Base-by-base conservation (phyloP, 2,888 invertebrate species). In the Acronicta psi region DNA sequence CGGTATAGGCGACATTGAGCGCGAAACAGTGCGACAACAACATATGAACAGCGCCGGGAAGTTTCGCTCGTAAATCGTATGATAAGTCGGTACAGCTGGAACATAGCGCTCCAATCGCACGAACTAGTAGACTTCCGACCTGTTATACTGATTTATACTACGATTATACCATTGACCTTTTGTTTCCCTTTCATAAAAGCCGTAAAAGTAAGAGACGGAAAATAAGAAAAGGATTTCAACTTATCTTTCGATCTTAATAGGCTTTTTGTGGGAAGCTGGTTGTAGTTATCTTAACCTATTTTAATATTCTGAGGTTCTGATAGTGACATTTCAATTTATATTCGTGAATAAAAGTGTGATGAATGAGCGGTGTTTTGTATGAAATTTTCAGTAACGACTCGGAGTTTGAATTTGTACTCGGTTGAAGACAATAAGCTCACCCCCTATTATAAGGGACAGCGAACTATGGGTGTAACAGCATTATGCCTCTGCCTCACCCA, bases 41-140 rank as follows among this genome's bases (percentile, higher is more conserved):
- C n/a, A 80, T 73, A 79, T 79, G 84, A 76, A 56, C 68, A 54
- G 67, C 59, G 63, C 57, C 62, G 75, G 79, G 76, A 80, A 84
- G 80, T 83, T 75, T 75, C 49, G 68, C 43, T 80, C 84, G 79
- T 86, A 87, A 86, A 87, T 85, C 78, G 64, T 72, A 44, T 50
- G 69, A 75, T 76, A 77, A 79, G 81, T 82, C 79, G 68, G 73
- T 73, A 69, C 65, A 60, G 70, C 72, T 75, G 69, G 61, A 34
- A 46, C 58, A 42, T 14, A 34, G 55, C 25, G 50, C 45, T 51
- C 16, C 49, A 53, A 56, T 58, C 55, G 43, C 41, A 51, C 47
- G 49, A 55, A 61, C 52, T 42, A 54, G 50, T 46, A 59, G 54
- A 51, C 43, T 47, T 45, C 25, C 44, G 55, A 49, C 46, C 42